Conservation (phyloP, 2,797 vertebrate species). For the Micrastur ruficollis region DNA sequence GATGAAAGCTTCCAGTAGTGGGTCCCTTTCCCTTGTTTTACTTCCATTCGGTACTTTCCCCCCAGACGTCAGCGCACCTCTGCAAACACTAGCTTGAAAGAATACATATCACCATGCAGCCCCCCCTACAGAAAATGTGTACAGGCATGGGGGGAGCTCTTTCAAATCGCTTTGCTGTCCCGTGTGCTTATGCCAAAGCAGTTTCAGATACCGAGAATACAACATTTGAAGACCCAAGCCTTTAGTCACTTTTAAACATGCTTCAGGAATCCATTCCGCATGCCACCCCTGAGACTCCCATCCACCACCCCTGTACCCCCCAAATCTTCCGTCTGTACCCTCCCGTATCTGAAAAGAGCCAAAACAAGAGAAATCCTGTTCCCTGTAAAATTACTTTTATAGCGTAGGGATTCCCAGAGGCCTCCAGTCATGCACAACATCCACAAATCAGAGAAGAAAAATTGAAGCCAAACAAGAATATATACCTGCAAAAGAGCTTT, state of each 20-base stretch:
- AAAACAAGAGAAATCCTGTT: neutral
- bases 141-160: neutral
- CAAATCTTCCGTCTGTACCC: conserved; percentile 17
- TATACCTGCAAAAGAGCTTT: conserved; percentile 25
- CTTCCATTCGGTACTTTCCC: neutral
- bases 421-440: conserved; percentile 22
- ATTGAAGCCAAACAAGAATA: conserved; percentile 33
- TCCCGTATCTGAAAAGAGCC: neutral
- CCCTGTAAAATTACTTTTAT: neutral
- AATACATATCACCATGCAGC: neutral
- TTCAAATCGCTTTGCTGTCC: neutral
- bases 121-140: neutral
- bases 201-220: conserved; percentile 63
- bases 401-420: neutral
- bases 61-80: neutral
- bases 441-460: conserved; percentile 40
- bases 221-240: conserved; percentile 26
- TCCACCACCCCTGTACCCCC: conserved; percentile 31
- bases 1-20: neutral
- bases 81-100: conserved; percentile 22
- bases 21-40: neutral
- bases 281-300: conserved; percentile 4
- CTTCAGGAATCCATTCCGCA: neutral
- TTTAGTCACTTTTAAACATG: conserved; percentile 57
- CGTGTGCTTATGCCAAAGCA: conserved; percentile 27